These are phyloP conservation scores for Stratiomys singularior DNA, from an alignment of 2,888 invertebrate species.

Conservation along the genomic window DNA sequence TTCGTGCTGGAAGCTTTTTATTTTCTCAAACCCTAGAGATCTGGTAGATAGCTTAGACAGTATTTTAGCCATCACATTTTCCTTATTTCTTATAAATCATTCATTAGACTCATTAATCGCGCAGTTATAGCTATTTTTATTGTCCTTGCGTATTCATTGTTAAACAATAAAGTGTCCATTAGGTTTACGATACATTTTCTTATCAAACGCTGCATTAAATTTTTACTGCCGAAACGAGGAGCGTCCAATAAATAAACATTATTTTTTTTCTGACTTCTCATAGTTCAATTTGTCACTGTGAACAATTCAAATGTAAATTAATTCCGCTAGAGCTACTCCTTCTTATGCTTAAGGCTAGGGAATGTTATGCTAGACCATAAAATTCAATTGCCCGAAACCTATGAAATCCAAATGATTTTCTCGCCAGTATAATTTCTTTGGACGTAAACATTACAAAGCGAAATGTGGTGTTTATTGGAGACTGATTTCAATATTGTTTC, in stretches of 20 bases:
- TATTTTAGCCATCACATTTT: too few species aligned
- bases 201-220: neutral
- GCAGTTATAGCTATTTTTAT: neutral
- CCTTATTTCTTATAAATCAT: too few species aligned
- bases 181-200: neutral
- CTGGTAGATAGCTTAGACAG: too few species aligned
- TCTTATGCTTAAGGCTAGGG: neutral
- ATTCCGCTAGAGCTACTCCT: neutral
- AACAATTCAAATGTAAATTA: neutral
- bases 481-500: too few species aligned
- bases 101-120: neutral
- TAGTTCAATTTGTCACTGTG: neutral
- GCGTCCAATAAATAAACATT: neutral
- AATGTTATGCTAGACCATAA: neutral
- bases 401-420: neutral
- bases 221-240: neutral
- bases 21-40: too few species aligned
- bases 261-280: neutral
- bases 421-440: too few species aligned
- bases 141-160: neutral
- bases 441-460: too few species aligned
- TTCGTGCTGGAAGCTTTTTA: too few species aligned
- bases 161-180: conserved; percentile 9
- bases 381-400: neutral
- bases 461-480: too few species aligned